A percentile compares a stretch with the other conserved stretches of the same genome.
Evolutionary conservation across 2,888 invertebrate species (phyloP).

Genomic region (Rugalucina vietnamica): DNA sequence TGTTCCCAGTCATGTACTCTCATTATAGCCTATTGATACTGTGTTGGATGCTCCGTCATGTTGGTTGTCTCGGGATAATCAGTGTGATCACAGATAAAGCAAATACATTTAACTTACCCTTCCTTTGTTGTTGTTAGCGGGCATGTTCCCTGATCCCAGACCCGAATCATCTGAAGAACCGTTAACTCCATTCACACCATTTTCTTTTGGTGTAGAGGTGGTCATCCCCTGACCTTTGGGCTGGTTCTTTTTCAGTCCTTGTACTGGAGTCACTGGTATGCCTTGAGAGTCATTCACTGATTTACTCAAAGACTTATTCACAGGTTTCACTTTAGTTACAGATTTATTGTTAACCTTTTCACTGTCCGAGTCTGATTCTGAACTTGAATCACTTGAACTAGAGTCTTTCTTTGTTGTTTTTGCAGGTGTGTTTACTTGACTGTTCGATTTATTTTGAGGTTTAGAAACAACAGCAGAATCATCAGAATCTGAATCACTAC

Average conservation of each 20-base stretch:
- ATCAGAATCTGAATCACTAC: not conserved
- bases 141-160: slow-evolving; percentile 8
- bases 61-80: too few relatives aligned
- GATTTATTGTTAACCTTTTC: slow-evolving; percentile 28
- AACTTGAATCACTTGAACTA: slow-evolving; percentile 50
- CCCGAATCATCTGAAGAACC: slow-evolving; percentile 58
- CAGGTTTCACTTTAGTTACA: not conserved
- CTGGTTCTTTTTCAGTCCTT: slow-evolving; percentile 18
- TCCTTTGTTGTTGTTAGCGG: not conserved
- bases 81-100: too few relatives aligned
- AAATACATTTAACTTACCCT: slow-evolving; percentile 1
- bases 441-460: not conserved
- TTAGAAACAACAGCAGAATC: slow-evolving; percentile 20
- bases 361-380: slow-evolving; percentile 59
- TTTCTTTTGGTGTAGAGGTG: slow-evolving; percentile 54
- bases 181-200: slow-evolving; percentile 46
- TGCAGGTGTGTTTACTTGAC: not conserved
- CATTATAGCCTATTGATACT: too few relatives aligned
- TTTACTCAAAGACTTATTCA: not conserved
- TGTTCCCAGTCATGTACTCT: too few relatives aligned
- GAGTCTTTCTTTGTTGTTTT: slow-evolving; percentile 28
- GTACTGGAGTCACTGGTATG: slow-evolving; percentile 48
- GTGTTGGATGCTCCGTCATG: too few relatives aligned
- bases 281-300: slow-evolving; percentile 32
- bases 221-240: slow-evolving; percentile 22